Evolutionary conservation across 2,113 vertebrate genomes (phyloP).

Genomic region (Phyllostomus discolor): DNA sequence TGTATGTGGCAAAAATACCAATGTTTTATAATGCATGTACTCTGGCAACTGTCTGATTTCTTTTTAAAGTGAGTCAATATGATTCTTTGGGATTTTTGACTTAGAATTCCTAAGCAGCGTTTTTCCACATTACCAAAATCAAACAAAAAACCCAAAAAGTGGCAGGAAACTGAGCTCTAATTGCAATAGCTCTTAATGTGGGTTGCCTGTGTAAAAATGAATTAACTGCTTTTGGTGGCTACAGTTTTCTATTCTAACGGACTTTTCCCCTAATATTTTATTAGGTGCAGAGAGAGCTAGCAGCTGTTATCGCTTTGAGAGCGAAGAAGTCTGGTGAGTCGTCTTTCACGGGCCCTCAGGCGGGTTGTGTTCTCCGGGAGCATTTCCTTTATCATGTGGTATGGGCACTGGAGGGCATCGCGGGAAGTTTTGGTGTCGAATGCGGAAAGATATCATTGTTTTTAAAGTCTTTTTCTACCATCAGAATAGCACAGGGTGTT

Average conservation of each 20-base stretch:
- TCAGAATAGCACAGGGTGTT: background rate
- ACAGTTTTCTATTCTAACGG: constrained; percentile 52
- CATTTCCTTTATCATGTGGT: background rate
- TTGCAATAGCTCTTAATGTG: background rate
- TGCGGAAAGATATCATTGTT: background rate
- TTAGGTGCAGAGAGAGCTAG: constrained; percentile 95
- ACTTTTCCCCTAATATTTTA: constrained; percentile 67
- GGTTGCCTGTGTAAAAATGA: background rate
- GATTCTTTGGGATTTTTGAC: background rate
- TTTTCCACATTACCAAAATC: background rate
- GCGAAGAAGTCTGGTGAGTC: constrained; percentile 95
- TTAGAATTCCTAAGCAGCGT: background rate
- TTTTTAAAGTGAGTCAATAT: background rate
- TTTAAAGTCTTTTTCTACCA: background rate
- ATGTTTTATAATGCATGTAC: background rate
- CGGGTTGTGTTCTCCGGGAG: background rate
- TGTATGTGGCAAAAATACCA: background rate
- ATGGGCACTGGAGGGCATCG: background rate
- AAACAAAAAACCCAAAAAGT: background rate
- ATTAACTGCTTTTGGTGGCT: background rate
- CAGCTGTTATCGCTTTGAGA: constrained; percentile 94
- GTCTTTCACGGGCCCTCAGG: background rate
- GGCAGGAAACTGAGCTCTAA: background rate
- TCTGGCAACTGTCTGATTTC: background rate
- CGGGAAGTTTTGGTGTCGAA: background rate